Evolutionary conservation across 2,113 vertebrate species (phyloP).

Genomic region (Ptychochromis oligacanthus): DNA sequence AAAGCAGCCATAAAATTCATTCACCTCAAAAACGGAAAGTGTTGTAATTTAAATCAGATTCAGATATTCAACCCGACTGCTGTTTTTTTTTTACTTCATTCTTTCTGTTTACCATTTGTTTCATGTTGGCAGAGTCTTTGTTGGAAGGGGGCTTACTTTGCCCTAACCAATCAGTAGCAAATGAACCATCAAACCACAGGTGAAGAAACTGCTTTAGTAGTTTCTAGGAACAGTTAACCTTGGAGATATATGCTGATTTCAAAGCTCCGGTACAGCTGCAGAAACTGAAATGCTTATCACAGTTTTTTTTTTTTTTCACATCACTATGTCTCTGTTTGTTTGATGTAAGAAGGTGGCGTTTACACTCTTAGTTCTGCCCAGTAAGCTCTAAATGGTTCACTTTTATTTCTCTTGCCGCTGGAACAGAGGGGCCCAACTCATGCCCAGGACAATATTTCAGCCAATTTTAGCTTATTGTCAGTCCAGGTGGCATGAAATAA

Average conservation of each 20-base stretch:
- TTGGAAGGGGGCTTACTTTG: background rate
- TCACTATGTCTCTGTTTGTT: background rate
- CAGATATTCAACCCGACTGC: background rate
- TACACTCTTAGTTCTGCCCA: background rate
- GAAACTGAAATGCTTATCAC: background rate
- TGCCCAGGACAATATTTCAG: background rate
- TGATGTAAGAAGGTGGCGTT: background rate
- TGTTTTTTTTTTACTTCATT: background rate
- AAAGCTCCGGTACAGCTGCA: background rate
- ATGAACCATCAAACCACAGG: background rate
- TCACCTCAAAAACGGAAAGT: no score
- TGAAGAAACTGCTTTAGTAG: background rate
- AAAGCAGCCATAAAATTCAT: no score
- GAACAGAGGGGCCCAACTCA: background rate
- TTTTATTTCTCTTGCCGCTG: background rate
- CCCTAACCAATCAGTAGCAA: background rate
- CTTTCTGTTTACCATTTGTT: background rate
- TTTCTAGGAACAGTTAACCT: background rate
- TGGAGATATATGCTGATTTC: background rate
- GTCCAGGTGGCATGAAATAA: background rate
- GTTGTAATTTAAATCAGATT: background rate
- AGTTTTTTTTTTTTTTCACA: background rate
- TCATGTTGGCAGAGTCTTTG: background rate
- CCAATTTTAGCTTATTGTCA: background rate
- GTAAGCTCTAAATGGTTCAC: background rate